These are phyloP conservation scores for Drosophila acutilabella DNA, from an alignment of 2,888 invertebrate species.

Conservation along the genomic window DNA sequence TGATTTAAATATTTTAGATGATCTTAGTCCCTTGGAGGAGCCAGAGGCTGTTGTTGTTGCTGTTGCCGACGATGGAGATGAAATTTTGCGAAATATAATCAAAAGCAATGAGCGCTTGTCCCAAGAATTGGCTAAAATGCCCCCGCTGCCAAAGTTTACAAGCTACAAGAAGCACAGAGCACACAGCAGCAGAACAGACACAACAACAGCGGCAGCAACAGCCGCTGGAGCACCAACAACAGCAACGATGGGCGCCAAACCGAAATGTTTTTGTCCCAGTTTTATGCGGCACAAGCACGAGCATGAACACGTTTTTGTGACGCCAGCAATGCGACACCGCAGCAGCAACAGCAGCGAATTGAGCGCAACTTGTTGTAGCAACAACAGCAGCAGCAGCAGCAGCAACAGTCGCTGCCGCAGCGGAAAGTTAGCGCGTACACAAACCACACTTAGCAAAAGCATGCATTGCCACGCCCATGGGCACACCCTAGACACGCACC, in stretches of 20 bases:
- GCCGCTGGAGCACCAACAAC: constrained; percentile 24
- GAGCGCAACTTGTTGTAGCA: constrained; percentile 41
- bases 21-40: constrained; percentile 24
- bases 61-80: constrained; percentile 60
- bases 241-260: constrained; percentile 40
- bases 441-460: constrained; percentile 66
- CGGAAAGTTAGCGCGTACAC: constrained; percentile 63
- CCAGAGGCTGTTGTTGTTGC: constrained; percentile 27
- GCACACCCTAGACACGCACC: constrained; percentile 73
- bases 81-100: constrained; percentile 77
- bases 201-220: constrained; percentile 21
- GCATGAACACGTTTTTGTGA: constrained; percentile 45
- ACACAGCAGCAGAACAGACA: constrained; percentile 20
- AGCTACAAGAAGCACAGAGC: constrained; percentile 49
- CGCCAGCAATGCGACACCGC: constrained; percentile 34
- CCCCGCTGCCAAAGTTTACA: constrained; percentile 72
- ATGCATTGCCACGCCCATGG: constrained; percentile 67
- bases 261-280: constrained; percentile 73
- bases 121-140: constrained; percentile 80
- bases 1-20: constrained; percentile 53
- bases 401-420: constrained; percentile 23
- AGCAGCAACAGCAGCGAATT: constrained; percentile 37
- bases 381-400: constrained; percentile 25
- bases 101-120: constrained; percentile 79
- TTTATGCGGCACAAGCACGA: constrained; percentile 70